Conservation (phyloP, 2,888 invertebrate species). For the Hydraecia micacea region DNA sequence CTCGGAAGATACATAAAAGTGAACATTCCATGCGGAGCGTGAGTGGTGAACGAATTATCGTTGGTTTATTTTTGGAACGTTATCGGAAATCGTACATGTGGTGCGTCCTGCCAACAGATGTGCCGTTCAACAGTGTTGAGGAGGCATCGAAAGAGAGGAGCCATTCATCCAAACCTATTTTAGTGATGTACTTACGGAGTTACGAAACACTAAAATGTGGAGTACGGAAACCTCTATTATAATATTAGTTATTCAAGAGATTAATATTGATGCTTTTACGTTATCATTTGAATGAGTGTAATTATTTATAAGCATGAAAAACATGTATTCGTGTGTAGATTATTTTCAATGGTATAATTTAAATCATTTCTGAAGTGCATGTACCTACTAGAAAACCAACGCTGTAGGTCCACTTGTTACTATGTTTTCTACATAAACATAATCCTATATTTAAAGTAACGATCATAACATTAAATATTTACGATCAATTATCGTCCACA, state of each 20-base stretch:
- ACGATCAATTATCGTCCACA: constrained; percentile 69
- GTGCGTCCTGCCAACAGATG: constrained; percentile 78
- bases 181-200: constrained; percentile 47
- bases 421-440: constrained; percentile 58
- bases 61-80: constrained; percentile 81
- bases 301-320: constrained; percentile 1
- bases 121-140: constrained; percentile 73
- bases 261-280: constrained; percentile 48
- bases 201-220: constrained; percentile 56
- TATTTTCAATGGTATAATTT: constrained; percentile 25
- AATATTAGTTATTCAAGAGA: constrained; percentile 56
- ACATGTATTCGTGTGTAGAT: constrained; percentile 12
- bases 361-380: constrained; percentile 22
- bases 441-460: constrained; percentile 46
- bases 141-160: constrained; percentile 71
- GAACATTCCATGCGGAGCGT: constrained; percentile 78
- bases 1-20: constrained; percentile 76
- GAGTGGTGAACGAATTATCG: constrained; percentile 83
- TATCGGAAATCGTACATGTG: constrained; percentile 80
- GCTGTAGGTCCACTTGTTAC: constrained; percentile 52
- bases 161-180: constrained; percentile 69
- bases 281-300: constrained; percentile 26
- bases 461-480: constrained; percentile 66
- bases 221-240: constrained; percentile 64
- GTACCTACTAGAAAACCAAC: constrained; percentile 44